phyloP scores from a whole-genome alignment of 2,113 vertebrate genomes.

The Porphyrio hochstetteri region DNA sequence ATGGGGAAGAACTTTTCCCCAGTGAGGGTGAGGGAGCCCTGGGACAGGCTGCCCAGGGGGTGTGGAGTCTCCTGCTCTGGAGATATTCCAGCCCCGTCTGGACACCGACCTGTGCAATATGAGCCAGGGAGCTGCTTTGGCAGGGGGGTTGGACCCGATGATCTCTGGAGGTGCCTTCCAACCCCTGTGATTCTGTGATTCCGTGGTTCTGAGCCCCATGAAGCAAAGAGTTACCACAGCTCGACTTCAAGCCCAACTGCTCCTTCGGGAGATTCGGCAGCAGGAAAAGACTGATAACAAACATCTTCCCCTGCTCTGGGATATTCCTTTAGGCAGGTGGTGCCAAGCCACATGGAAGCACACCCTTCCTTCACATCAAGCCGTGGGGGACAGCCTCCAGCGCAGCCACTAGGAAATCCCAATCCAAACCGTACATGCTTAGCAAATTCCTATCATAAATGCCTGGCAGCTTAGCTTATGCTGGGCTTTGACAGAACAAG shows the following conservation, averaged over 20 bases:
- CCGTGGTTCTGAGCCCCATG: no score
- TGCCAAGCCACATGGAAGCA: slow-evolving; percentile 11
- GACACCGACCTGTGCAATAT: no score
- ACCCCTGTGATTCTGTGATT: no score
- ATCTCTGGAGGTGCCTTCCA: no score
- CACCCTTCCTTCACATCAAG: background rate
- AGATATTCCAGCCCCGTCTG: no score
- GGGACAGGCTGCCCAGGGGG: no score
- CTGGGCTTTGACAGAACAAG: background rate
- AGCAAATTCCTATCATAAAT: background rate
- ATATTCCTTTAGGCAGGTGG: background rate
- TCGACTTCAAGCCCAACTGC: background rate
- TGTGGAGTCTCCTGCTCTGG: no score
- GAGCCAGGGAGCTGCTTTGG: no score
- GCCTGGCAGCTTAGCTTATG: background rate
- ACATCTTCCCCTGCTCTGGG: background rate
- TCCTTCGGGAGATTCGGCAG: background rate
- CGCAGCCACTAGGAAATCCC: background rate
- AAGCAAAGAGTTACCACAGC: background rate
- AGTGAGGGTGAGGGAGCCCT: no score
- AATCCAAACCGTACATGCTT: background rate
- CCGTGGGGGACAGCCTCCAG: background rate
- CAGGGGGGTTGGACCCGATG: no score
- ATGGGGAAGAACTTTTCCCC: no score
- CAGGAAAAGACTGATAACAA: background rate